phyloP scores from a whole-genome alignment of 64 coral and sea anemone genomes.

The Platygyra sinensis region DNA sequence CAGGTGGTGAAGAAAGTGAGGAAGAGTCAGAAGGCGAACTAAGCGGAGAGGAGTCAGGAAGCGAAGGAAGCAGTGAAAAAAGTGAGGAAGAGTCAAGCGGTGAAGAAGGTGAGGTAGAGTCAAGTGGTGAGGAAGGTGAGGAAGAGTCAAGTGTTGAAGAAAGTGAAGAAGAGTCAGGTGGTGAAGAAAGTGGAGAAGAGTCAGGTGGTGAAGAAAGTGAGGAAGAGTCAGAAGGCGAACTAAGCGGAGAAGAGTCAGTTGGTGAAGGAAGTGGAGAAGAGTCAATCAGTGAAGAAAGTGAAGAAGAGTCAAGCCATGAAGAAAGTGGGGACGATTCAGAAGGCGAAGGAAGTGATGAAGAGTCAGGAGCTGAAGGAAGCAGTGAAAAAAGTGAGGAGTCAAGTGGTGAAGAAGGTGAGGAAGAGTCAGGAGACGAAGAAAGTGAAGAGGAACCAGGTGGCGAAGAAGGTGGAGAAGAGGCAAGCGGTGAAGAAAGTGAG shows the following conservation, averaged over 20 bases:
- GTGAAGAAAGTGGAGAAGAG: background rate
- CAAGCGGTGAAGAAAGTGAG: background rate
- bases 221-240: background rate
- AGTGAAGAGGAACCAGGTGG: background rate
- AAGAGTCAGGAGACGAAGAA: background rate
- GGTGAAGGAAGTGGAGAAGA: background rate
- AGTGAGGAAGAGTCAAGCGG: background rate
- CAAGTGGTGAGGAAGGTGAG: background rate
- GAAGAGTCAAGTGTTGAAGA: too few relatives aligned
- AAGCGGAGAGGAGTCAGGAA: background rate
- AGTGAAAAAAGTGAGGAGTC: background rate
- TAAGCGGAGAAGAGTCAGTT: background rate
- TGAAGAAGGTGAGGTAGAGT: background rate
- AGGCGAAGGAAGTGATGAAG: background rate
- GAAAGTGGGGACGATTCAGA: background rate
- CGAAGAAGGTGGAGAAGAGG: background rate
- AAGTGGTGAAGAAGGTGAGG: background rate
- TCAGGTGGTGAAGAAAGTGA: background rate
- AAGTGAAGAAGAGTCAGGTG: background rate
- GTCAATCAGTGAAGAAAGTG: background rate
- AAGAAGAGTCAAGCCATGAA: too few relatives aligned
- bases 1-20: background rate
- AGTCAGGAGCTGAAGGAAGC: background rate
- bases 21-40: background rate
- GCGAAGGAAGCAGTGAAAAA: background rate